Base-by-base conservation (phyloP, 2,888 invertebrate species). In the Dicycla oo region DNA sequence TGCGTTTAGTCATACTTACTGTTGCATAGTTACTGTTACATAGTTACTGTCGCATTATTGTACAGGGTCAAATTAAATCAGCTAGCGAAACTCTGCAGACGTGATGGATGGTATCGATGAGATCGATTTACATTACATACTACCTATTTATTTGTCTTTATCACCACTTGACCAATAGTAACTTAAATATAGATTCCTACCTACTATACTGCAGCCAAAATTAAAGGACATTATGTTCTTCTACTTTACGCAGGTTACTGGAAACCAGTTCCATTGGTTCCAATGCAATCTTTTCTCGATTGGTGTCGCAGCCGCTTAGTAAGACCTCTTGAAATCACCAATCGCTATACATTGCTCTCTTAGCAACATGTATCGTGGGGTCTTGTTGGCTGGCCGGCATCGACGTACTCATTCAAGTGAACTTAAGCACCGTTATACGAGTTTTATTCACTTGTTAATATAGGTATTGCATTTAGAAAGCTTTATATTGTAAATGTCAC, bases 251-350 rank as follows among this genome's bases (percentile, higher is more conserved):
- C 63, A 68, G 70, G 75, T 78, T 73, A 76, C 71, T 73, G 60
- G 54, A 73, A 86, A 86, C 86, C 81, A 69, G 87, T 88, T 88
- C 38, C 69, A 78, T 82, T 75, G 76, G 53, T 53, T 74, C 72
- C 72, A 81, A 78, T 81, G 81, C 80, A 81, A 86, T 86, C 78
- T 84, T 84, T 82, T 78, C 84, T 83, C 75, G 75, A 81, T 80
- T 64, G 62, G 56, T 78, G 73, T 73, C 73, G 45, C 26, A 60
- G 53, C 86, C 85, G 85, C 20, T 74, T 64, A 57, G 54, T 34
- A 74, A 81, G 82, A 75, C 54, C 86, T 75, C 73, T 85, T 69
- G 11, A 72, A 81, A 73, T 67, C 40, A 65, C 72, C 67, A 72
- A 45, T 49, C n/a, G 56, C 15, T 68, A 45, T n/a, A 65, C 51